A percentile compares a stretch with the other conserved stretches of the same genome.
Evolutionary conservation across 2,113 vertebrate genomes (phyloP).

Genomic region (Drymodes brunneopygia): DNA sequence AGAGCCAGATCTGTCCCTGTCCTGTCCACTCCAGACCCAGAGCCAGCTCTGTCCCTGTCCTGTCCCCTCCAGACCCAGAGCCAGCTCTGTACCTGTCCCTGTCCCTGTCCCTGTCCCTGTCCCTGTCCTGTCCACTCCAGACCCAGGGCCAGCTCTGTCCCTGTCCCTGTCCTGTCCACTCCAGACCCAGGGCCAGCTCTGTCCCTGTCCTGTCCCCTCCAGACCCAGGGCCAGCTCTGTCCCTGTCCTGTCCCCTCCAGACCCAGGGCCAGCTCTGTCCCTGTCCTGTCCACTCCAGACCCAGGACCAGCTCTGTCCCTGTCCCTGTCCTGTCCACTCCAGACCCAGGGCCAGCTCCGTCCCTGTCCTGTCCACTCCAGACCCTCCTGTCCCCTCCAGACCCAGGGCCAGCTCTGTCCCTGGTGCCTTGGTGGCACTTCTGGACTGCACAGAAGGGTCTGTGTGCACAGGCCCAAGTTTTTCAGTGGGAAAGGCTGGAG

Average conservation of each 20-base stretch:
- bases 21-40: too few species aligned
- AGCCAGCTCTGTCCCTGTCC: background rate
- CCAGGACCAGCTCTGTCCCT: background rate
- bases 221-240: too few species aligned
- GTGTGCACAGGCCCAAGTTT: background rate
- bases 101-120: too few species aligned
- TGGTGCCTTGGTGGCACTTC: background rate
- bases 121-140: background rate
- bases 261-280: too few species aligned
- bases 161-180: too few species aligned
- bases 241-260: background rate
- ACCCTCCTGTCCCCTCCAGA: background rate
- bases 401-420: background rate
- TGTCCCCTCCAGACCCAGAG: background rate
- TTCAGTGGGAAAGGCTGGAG: background rate
- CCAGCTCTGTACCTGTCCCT: background rate
- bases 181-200: background rate
- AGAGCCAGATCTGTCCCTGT: background rate
- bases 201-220: background rate
- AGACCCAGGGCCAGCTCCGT: too few species aligned
- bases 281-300: too few species aligned
- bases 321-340: background rate
- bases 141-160: too few species aligned
- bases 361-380: background rate
- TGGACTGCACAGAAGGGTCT: rapidly evolving